phyloP scores from a whole-genome alignment of 2,888 invertebrate species.

The Adelognathus sp. region DNA sequence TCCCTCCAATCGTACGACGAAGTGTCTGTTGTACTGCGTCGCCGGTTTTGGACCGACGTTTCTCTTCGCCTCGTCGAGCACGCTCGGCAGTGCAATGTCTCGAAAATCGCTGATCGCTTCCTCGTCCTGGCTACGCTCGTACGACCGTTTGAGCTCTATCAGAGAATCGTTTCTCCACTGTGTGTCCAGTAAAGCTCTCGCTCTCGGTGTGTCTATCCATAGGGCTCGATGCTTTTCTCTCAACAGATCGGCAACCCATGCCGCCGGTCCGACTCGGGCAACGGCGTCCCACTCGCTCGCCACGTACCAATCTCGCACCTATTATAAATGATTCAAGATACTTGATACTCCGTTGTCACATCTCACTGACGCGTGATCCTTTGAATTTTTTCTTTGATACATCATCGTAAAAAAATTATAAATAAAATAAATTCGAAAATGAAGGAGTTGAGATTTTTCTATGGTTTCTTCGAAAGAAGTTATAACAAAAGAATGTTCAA shows the following conservation, averaged over 20 bases:
- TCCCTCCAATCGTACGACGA: conserved; percentile 71
- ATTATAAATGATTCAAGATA: neutral
- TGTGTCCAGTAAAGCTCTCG: conserved; percentile 63
- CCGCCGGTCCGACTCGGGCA: conserved; percentile 68
- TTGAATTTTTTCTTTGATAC: no score
- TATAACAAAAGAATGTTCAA: no score
- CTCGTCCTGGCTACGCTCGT: conserved; percentile 5
- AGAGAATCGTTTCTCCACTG: conserved; percentile 23
- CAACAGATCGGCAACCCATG: conserved; percentile 71
- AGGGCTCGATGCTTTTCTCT: conserved; percentile 65
- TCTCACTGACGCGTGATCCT: neutral
- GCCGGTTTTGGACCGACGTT: conserved; percentile 55
- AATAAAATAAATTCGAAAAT: no score
- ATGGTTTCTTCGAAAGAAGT: no score
- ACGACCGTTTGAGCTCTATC: conserved; percentile 11
- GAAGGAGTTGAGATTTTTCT: no score
- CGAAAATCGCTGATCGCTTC: conserved; percentile 70
- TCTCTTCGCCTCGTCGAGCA: conserved; percentile 69
- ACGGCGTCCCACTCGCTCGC: conserved; percentile 70
- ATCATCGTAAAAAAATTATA: no score
- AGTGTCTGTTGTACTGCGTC: conserved; percentile 68
- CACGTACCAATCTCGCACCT: conserved; percentile 75
- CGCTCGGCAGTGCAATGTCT: conserved; percentile 67
- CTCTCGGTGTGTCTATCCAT: conserved; percentile 72
- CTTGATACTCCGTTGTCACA: no score